Evolutionary conservation across 2,797 vertebrate genomes (phyloP).

Genomic region (Phataginus tetradactyla): DNA sequence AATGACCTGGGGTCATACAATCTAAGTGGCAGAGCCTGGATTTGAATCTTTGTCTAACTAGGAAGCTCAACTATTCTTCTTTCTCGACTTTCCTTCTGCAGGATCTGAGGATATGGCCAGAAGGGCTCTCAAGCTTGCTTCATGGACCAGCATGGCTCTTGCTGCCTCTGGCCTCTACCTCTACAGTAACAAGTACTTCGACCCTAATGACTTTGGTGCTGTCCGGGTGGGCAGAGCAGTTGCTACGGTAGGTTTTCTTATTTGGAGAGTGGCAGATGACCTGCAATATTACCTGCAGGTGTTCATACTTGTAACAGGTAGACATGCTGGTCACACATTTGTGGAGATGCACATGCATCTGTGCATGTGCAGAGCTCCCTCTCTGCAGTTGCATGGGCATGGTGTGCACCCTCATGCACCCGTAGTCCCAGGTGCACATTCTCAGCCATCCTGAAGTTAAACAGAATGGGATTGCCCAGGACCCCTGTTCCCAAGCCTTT

Average conservation of each 20-base stretch:
- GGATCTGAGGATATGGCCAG: slow-evolving; percentile 89
- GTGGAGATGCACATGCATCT: neutral
- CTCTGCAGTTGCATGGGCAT: neutral
- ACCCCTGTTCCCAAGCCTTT: neutral
- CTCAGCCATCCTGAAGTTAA: too few species aligned
- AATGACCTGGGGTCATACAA: neutral
- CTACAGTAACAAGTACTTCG: slow-evolving; percentile 88
- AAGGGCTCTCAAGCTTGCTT: slow-evolving; percentile 90
- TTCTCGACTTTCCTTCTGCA: slow-evolving; percentile 64
- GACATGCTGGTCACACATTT: neutral
- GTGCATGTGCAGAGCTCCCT: neutral
- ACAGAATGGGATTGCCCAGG: neutral
- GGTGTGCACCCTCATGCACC: too few species aligned
- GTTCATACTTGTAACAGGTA: neutral
- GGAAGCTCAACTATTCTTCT: neutral
- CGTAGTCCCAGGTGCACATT: accelerated
- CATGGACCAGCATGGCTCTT: slow-evolving; percentile 87
- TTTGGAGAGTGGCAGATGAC: neutral
- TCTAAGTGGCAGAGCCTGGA: neutral
- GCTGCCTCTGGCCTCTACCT: slow-evolving; percentile 92
- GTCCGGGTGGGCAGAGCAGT: slow-evolving; percentile 94
- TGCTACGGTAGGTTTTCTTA: slow-evolving; percentile 89
- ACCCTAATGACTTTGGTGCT: slow-evolving; percentile 93
- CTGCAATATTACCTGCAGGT: neutral
- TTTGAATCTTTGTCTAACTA: neutral